Evolutionary conservation across 2,888 invertebrate genomes (phyloP), one percentile per base, ranked within the genome.

Genomic region (Phrixothrix hirtus): DNA sequence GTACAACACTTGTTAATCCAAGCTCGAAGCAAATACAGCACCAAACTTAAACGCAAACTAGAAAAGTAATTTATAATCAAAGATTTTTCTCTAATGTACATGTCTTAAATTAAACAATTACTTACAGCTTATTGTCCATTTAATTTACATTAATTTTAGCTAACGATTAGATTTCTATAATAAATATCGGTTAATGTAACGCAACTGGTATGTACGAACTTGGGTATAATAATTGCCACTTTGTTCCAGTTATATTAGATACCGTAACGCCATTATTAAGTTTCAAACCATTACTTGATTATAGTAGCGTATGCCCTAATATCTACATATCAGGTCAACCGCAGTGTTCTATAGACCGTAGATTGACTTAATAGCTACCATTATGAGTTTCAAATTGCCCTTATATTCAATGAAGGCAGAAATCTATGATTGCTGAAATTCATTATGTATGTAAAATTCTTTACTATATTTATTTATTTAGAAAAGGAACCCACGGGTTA

Each of bases 251-350:
- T 21, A 32, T 47, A n/a, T 13, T 32, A 11, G 32, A 14, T 37
- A 15, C 30, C 32, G 10, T 37, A 45, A 37, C n/a, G 21, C 12
- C 10, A 37, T 31, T 37, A 35, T 29, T 12, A 45, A 30, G 38
- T 39, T 47, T 15, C 34, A 39, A 17, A 47, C 38, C 34, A 47
- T 39, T 47, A 39, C 38, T 26, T 47, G 10, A 38, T 47, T 37
- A 45, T 37, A 27, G 47, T 32, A 13, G 32, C 21, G 26, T 38
- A 39, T 47, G 38, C 38, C 32, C 34, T 32, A 36, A 38, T 47
- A 39, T 47, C 38, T 13, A 39, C 38, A 29, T 46, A 47, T 47
- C 32, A 32, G 17, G 39, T 41, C 29, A 9, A 35, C 35, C 35
- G 9, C 9, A 10, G 5, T 35, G 35, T 10, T 15, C 35, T 35